Evolutionary conservation across 2,888 invertebrate genomes (phyloP), one percentile per base, ranked within the genome.

Genomic region (Digitonthophagus gazella): DNA sequence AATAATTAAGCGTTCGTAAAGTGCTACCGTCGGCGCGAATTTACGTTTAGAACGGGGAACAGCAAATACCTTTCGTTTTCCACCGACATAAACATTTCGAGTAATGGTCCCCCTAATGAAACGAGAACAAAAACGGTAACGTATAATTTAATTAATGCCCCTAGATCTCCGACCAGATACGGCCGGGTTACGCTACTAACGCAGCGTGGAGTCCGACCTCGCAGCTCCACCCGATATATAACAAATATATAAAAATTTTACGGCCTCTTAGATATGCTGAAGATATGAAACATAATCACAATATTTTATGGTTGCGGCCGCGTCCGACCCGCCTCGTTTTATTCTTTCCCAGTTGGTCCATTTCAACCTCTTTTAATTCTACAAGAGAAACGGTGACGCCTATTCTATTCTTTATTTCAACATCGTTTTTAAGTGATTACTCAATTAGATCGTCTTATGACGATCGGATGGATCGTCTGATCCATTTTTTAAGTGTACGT

Each of bases 201-300:
- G 6, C 58, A 58, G 58, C 58, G 19, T 19, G 58, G 16, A n/a
- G 58, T 19, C 58, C 58, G 19, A 58, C 58, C 58, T 58, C 58
- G 18, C 16, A 16, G 18, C 18, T 58, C 58, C 58, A 16, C 58
- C 58, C 61, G 20, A 61, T 61, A 61, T 20, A 61, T 61, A 19
- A 61, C 61, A 61, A 61, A 61, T 61, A 61, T 61, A 61, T 61
- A 61, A 61, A 61, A 61, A 61, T 61, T 61, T 61, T 61, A 61
- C 61, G 61, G 20, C 61, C 61, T 18, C 61, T 20, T 61, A 61
- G 61, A 61, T 61, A 61, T 61, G 61, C 19, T 61, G 61, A 19
- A 61, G 61, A 61, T 61, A 61, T 61, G 61, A 18, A 61, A 61
- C 61, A 61, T 61, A 61, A 61, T 61, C 18, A 61, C 61, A 61